Evolutionary conservation across 2,113 vertebrate species (phyloP), one percentile per base, ranked within the genome.

Genomic region (Paralichthys olivaceus): DNA sequence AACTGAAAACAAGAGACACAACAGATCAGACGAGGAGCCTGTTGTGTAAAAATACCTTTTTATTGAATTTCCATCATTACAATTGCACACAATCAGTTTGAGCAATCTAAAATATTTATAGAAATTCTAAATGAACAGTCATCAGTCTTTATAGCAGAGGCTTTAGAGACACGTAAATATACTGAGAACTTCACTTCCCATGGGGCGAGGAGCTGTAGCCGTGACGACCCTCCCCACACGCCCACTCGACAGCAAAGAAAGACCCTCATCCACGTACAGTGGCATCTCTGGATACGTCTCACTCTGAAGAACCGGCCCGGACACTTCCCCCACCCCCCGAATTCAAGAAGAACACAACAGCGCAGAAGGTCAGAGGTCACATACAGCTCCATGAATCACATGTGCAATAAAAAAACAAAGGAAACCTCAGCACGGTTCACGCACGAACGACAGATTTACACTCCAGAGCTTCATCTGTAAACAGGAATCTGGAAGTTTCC

Each of bases 21-120:
- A 53, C 19, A 53, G 49, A 53, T 8, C 19, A 22, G 49, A n/a
- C 19, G 7, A 53, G 49, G 17, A 65, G 45, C 76, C 57, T 73
- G 25, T 87, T 90, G 90, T 93, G 92, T 92, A 93, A 94, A 94
- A 94, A 94, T 91, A 94, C 90, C 78, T 92, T 55, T 23, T 64
- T 79, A 91, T 93, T 91, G 87, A 87, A 89, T 91, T 90, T 90
- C 89, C 89, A 85, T 88, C 82, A 71, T 90, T 89, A 90, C 88
- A 93, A 88, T 90, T 91, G 88, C 90, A 90, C 92, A 92, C 89
- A 84, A 90, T 91, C 86, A 85, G 84, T 88, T 83, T 90, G 86
- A 86, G 90, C 89, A 92, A 92, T 86, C 86, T 87, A 80, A 92
- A 89, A 89, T 91, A 90, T 88, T 84, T 23, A 87, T 90, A 92